Evolutionary conservation across 1,140 invertebrate species (phyloP).

Genomic region (Apocrypta bakeri): DNA sequence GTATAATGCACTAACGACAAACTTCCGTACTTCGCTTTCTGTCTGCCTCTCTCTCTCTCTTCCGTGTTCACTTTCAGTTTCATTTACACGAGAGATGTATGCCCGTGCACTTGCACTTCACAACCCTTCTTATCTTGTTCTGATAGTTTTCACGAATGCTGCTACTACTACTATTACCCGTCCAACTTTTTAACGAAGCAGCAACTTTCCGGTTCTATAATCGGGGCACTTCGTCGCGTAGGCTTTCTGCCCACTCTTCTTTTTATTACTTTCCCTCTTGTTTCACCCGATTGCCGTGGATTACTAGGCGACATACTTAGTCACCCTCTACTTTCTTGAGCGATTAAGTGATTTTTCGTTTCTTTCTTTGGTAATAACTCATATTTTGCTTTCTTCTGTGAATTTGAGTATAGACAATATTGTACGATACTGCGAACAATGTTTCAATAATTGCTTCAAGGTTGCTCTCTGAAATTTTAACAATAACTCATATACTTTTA

Average conservation of each 20-base stretch:
- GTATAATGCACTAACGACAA: slow-evolving; percentile 55
- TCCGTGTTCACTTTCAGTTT: slow-evolving; percentile 43
- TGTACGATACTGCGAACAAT: no score
- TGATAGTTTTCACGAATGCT: neutral
- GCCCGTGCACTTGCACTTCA: neutral
- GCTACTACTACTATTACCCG: neutral
- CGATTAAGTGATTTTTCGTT: neutral
- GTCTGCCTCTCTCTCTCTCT: slow-evolving; percentile 34
- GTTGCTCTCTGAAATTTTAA: no score
- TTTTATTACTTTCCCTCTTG: slow-evolving; percentile 49
- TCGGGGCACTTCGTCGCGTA: no score
- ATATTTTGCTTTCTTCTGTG: no score
- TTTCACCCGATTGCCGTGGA: slow-evolving; percentile 41
- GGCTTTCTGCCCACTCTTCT: neutral
- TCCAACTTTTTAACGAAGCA: slow-evolving; percentile 45
- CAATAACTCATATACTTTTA: no score
- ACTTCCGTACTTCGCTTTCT: slow-evolving; percentile 48
- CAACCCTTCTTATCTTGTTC: neutral
- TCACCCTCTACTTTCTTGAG: neutral
- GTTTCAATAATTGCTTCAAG: no score
- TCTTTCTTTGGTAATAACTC: no score
- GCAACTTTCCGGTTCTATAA: slow-evolving; percentile 20
- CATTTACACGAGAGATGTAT: neutral
- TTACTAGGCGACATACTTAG: slow-evolving; percentile 11
- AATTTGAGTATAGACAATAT: no score